Evolutionary conservation across 1,140 invertebrate genomes (phyloP).

Genomic region (Pseudomyrmex flavicornis): DNA sequence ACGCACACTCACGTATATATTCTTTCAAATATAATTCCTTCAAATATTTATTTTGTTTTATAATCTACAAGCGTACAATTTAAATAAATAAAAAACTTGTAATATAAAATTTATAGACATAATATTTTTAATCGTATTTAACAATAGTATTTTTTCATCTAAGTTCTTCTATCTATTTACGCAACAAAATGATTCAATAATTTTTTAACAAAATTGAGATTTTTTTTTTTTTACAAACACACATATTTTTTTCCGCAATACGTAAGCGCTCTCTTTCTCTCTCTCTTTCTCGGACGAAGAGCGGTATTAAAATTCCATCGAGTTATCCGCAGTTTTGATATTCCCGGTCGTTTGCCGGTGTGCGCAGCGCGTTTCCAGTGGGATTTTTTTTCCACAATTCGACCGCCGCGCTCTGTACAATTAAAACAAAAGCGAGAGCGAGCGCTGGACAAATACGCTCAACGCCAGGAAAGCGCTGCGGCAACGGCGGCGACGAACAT

Average conservation of each 20-base stretch:
- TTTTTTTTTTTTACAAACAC: background rate
- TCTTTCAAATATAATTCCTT: too few relatives aligned
- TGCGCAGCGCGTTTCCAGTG: constrained; percentile 49
- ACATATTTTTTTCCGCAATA: background rate
- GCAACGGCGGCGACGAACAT: constrained; percentile 31
- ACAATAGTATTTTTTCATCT: background rate
- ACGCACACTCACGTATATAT: too few relatives aligned
- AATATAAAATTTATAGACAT: background rate
- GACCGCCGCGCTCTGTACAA: constrained; percentile 67
- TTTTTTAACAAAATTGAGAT: constrained; percentile 45
- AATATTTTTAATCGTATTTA: background rate
- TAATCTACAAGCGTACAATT: background rate
- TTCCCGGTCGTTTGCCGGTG: constrained; percentile 51
- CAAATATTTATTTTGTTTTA: too few relatives aligned
- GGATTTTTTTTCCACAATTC: constrained; percentile 52
- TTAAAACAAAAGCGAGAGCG: constrained; percentile 73
- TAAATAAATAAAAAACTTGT: background rate
- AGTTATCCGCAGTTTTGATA: constrained; percentile 59
- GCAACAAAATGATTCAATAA: constrained; percentile 22
- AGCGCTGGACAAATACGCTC: constrained; percentile 67
- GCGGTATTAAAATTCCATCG: constrained; percentile 55
- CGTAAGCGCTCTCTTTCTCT: background rate
- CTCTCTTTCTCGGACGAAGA: background rate
- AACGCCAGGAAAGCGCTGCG: constrained; percentile 28
- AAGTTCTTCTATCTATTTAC: too few relatives aligned